Conservation (phyloP, 2,113 vertebrate genomes). For the Coreoperca whiteheadi region DNA sequence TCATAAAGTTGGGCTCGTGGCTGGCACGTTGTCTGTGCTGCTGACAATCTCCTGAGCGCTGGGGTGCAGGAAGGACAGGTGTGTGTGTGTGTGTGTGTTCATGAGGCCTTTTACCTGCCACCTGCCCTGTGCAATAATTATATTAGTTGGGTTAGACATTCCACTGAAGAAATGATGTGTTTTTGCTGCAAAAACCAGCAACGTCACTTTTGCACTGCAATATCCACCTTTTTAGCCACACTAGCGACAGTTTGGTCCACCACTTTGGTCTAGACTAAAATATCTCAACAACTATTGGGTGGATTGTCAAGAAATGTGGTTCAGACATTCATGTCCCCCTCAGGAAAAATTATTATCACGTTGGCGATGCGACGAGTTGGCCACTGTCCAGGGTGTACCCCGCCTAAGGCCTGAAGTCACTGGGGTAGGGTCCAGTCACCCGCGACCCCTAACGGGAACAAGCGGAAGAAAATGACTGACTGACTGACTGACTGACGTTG, state of each 20-base stretch:
- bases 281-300: background rate
- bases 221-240: background rate
- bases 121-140: background rate
- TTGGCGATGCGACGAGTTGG: background rate
- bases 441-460: too few relatives aligned
- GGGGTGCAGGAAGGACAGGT: slow-evolving; percentile 13
- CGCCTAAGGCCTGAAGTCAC: too few relatives aligned
- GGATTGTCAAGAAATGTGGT: background rate
- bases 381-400: too few relatives aligned
- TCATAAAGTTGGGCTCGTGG: slow-evolving; percentile 42
- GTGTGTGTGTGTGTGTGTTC: slow-evolving; percentile 5
- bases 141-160: background rate
- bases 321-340: background rate
- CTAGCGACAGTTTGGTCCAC: background rate
- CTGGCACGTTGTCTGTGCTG: background rate
- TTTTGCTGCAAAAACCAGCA: background rate
- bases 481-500: too few relatives aligned
- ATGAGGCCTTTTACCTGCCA: slow-evolving; percentile 3
- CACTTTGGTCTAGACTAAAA: background rate
- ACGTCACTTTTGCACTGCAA: background rate
- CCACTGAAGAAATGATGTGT: background rate
- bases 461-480: too few relatives aligned
- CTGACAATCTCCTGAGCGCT: slow-evolving; percentile 24
- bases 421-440: too few relatives aligned
- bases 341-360: background rate